These are phyloP conservation scores for Rotaria socialis DNA, from an alignment of 2,888 invertebrate genomes.

Conservation along the genomic window DNA sequence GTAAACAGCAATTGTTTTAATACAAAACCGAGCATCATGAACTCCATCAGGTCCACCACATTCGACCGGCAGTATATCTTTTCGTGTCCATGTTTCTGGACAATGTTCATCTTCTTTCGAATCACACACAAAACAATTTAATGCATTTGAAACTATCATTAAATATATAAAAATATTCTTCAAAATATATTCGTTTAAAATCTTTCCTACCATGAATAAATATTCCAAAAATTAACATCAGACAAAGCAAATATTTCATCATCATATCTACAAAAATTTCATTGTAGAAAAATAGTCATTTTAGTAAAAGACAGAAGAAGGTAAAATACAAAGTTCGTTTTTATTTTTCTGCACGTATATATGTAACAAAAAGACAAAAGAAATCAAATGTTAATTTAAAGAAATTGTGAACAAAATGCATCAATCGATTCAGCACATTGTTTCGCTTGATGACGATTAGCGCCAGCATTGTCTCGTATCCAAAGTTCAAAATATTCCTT, in stretches of 20 bases:
- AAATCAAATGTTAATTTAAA: background rate
- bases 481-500: slow-evolving; percentile 35
- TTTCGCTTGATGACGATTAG: slow-evolving; percentile 28
- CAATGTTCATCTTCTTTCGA: slow-evolving; percentile 67
- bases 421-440: background rate
- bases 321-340: background rate
- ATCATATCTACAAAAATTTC: background rate
- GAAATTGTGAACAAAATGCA: slow-evolving; percentile 31
- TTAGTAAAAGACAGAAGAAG: background rate
- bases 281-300: background rate
- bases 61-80: slow-evolving; percentile 63
- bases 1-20: slow-evolving; percentile 78
- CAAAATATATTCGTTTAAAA: background rate
- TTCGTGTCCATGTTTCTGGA: slow-evolving; percentile 63
- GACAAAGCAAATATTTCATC: background rate
- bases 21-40: slow-evolving; percentile 75
- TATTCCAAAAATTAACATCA: background rate
- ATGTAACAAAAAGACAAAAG: background rate
- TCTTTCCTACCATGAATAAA: background rate
- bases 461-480: slow-evolving; percentile 31
- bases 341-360: background rate
- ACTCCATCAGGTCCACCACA: slow-evolving; percentile 65
- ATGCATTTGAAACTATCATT: background rate
- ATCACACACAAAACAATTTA: slow-evolving; percentile 74
- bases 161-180: background rate